These are phyloP conservation scores for Drosophila maculinotata DNA, from an alignment of 2,888 invertebrate species.

Conservation along the genomic window DNA sequence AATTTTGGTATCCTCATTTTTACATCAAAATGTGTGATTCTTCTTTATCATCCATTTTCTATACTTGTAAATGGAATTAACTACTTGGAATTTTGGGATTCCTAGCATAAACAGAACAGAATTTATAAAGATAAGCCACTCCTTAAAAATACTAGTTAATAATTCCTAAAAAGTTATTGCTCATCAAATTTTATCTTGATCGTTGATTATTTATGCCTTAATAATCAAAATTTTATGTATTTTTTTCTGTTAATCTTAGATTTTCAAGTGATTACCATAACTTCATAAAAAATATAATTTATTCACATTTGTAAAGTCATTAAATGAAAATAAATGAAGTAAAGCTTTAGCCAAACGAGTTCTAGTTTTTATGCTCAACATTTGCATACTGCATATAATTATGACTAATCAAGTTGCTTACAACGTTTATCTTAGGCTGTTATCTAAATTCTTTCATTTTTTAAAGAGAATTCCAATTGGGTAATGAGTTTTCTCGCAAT, in stretches of 20 bases:
- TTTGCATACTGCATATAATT: conserved; percentile 31
- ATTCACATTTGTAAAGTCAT: conserved; percentile 21
- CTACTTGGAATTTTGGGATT: too few species aligned
- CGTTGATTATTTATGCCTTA: not conserved
- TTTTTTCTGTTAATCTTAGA: too few species aligned
- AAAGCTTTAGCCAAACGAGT: conserved; percentile 21
- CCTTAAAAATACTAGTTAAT: not conserved
- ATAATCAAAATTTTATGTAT: too few species aligned
- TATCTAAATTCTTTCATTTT: not conserved
- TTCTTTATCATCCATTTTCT: too few species aligned
- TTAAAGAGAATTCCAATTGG: not conserved
- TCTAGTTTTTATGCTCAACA: conserved; percentile 4
- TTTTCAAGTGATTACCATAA: not conserved
- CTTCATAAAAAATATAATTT: conserved; percentile 22
- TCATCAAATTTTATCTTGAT: too few species aligned
- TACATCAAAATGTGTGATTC: too few species aligned
- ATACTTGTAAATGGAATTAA: too few species aligned
- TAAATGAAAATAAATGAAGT: conserved; percentile 19
- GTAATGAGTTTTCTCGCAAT: not conserved
- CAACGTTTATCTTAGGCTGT: not conserved
- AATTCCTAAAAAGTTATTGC: not conserved
- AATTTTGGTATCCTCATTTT: not conserved
- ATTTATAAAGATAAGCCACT: not conserved
- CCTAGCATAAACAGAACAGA: too few species aligned
- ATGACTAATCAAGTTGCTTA: conserved; percentile 22